Base-by-base conservation (phyloP, 2,888 invertebrate species). In the Chorisops tibialis region DNA sequence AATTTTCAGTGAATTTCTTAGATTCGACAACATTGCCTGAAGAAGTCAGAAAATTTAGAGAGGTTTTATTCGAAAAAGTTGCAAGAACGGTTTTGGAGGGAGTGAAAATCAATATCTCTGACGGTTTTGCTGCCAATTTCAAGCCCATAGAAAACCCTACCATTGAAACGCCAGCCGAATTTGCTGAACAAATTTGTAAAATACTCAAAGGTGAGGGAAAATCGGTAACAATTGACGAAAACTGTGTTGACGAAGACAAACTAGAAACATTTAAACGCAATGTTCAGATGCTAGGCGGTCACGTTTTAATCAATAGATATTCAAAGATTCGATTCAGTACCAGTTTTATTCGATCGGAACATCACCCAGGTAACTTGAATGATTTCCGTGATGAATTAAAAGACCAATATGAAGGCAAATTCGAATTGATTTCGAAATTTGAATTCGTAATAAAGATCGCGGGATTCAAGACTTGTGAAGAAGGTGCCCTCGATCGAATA, bases 271-370 rank as follows among this genome's bases (percentile, higher is more conserved):
- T 59, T 24, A 41, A 39, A 11, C 4, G 1, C 9, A 59, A 59
- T 39, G 7, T 59, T 21, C 22, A 49, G 3, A 21, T 9, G 9
- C n/a, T 59, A 11, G 59, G 39, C 9, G 49, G 49, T 7, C 3
- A 49, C 16, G 41, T 59, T 9, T n/a, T 59, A 5, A n/a, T 59
- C n/a, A 41, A n/a, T 3, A 59, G 24, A 24, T 49, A 49, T 24
- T 49, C 49, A 2, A 39, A 49, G 30, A 24, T 49, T 4, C 38
- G 47, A 1, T 50, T 59, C 21, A 41, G 59, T n/a, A 59, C 48
- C 3, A 12, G n/a, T 21, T 59, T 59, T 14, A 11, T 59, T 5
- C n/a, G 19, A 5, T 11, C 9, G 11, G 9, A 5, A 1, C 12
- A 16, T 7, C 16, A 21, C 6, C n/a, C 6, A 2, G 49, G 49